These are phyloP conservation scores for Beaufortia kweichowensis DNA, from an alignment of 2,113 vertebrate species.

Conservation along the genomic window DNA sequence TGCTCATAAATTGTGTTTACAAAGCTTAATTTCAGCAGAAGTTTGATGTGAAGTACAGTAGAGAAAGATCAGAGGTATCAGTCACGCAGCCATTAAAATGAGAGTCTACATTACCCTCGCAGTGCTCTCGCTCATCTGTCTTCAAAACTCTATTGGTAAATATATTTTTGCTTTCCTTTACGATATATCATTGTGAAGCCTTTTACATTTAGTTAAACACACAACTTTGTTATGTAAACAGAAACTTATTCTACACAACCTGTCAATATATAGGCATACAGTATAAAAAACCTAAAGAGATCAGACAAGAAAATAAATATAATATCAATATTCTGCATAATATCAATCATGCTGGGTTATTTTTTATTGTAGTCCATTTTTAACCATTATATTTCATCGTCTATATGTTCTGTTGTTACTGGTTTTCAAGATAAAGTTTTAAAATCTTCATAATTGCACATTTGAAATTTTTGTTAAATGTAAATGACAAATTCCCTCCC, in stretches of 20 bases:
- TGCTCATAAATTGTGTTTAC: constrained; percentile 28
- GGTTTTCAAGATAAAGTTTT: too few species aligned
- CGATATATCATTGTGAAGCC: constrained; percentile 20
- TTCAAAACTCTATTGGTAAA: constrained; percentile 68
- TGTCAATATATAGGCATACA: neutral
- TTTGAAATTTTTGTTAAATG: too few species aligned
- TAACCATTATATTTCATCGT: too few species aligned
- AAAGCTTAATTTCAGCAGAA: constrained; percentile 56
- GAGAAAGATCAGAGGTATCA: neutral
- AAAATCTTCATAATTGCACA: too few species aligned
- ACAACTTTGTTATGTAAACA: neutral
- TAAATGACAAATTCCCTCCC: too few species aligned
- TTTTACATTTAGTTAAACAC: neutral
- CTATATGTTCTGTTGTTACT: too few species aligned
- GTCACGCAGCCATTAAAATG: constrained; percentile 57
- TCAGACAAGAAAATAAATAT: too few species aligned
- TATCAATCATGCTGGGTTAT: too few species aligned
- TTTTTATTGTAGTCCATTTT: too few species aligned
- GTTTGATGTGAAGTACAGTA: constrained; percentile 1
- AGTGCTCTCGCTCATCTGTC: constrained; percentile 50
- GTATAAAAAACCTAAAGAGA: too few species aligned
- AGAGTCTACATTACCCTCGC: constrained; percentile 50
- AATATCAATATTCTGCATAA: too few species aligned
- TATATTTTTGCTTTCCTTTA: constrained; percentile 48
- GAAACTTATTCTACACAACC: neutral